These are phyloP conservation scores for Arrhamphus sclerolepis DNA, from an alignment of 2,797 vertebrate species.

Conservation along the genomic window DNA sequence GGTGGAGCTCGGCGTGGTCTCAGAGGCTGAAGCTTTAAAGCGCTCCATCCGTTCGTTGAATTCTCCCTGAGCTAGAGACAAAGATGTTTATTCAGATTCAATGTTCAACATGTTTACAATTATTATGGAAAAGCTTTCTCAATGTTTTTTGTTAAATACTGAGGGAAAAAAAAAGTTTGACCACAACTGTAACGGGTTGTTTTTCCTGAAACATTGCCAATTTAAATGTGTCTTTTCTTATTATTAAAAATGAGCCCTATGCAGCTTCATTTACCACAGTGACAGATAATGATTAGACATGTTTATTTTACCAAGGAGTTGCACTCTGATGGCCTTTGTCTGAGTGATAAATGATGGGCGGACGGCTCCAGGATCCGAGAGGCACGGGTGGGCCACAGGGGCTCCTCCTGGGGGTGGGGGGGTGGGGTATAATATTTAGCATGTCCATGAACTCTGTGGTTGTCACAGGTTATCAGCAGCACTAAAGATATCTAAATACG, in stretches of 20 bases:
- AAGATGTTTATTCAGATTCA: too few species aligned
- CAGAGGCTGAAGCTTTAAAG: constrained; percentile 60
- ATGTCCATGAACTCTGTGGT: too few species aligned
- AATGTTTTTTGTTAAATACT: too few species aligned
- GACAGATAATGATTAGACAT: background rate
- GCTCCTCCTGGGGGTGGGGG: constrained; percentile 15
- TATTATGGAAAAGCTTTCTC: too few species aligned
- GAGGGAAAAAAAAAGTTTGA: too few species aligned
- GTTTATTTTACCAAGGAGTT: constrained; percentile 61
- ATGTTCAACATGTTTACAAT: too few species aligned
- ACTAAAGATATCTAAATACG: background rate
- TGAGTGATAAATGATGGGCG: constrained; percentile 3
- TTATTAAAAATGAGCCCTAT: too few species aligned
- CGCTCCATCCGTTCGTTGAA: constrained; percentile 74
- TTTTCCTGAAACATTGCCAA: too few species aligned
- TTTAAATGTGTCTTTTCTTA: too few species aligned
- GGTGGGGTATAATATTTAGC: too few species aligned
- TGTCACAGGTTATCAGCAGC: background rate
- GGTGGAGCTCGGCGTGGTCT: constrained; percentile 32
- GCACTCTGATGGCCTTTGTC: constrained; percentile 23
- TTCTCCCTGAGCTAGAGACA: constrained; percentile 65
- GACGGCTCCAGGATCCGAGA: constrained; percentile 73
- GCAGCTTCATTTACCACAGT: too few species aligned
- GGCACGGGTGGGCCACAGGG: constrained; percentile 60
- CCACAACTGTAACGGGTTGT: too few species aligned